These are phyloP conservation scores for Spodoptera frugiperda DNA, from an alignment of 1,140 invertebrate genomes.

Conservation along the genomic window DNA sequence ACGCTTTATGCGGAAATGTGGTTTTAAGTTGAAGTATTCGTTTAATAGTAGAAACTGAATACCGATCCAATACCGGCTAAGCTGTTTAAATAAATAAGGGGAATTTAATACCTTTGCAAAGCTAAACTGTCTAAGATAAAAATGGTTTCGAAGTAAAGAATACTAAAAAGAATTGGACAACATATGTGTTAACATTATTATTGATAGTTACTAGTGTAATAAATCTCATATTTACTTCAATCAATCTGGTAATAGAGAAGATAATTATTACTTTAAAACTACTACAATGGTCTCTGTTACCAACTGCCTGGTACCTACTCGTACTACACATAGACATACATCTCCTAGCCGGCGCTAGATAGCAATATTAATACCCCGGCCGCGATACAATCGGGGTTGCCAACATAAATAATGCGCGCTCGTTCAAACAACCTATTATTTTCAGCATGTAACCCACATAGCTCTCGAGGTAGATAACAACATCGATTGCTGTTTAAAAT, in stretches of 20 bases:
- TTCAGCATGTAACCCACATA: slow-evolving; percentile 21
- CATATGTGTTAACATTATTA: too few species aligned
- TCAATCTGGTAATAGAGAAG: too few species aligned
- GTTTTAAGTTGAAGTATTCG: neutral
- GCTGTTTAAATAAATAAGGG: too few species aligned
- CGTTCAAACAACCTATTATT: slow-evolving; percentile 41
- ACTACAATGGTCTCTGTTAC: neutral
- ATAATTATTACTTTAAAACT: neutral
- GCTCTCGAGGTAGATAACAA: slow-evolving; percentile 3
- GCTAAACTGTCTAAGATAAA: too few species aligned
- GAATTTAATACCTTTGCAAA: too few species aligned
- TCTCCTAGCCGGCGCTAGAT: neutral
- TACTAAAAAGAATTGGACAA: too few species aligned
- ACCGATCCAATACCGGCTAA: too few species aligned
- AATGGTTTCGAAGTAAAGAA: too few species aligned
- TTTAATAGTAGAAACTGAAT: too few species aligned
- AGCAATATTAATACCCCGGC: slow-evolving; percentile 20
- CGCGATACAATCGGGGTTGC: slow-evolving; percentile 33
- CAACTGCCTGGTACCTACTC: neutral
- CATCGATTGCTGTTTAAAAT: too few species aligned
- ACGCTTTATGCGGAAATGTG: neutral
- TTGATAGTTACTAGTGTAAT: too few species aligned
- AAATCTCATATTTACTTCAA: too few species aligned
- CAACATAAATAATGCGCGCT: slow-evolving; percentile 37
- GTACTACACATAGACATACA: neutral